A percentile compares a stretch with the other conserved stretches of the same genome.
phyloP scores from a whole-genome alignment of 2,797 vertebrate species.

The Hydrolagus colliei region DNA sequence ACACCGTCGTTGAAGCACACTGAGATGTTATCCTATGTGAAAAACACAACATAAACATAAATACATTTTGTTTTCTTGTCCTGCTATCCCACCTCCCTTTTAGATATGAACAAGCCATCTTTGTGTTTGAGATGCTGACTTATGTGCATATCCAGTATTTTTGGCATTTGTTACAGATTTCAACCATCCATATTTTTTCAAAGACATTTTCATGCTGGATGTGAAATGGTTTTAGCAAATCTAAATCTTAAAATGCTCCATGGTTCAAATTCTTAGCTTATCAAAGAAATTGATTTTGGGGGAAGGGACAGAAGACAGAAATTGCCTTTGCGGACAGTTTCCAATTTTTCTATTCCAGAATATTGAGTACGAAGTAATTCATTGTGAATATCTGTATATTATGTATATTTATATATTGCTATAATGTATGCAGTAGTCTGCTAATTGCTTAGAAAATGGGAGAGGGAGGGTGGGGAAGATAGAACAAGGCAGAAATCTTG shows the following conservation, averaged over 20 bases:
- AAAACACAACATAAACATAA: no score
- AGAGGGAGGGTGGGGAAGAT: not conserved
- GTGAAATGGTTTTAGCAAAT: not conserved
- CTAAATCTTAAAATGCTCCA: not conserved
- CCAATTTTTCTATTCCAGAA: not conserved
- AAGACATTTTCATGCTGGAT: not conserved
- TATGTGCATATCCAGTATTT: no score
- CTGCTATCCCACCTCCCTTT: no score
- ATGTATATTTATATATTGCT: not conserved
- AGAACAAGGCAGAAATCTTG: constrained; percentile 17
- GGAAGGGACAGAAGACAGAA: not conserved
- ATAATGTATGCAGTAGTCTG: constrained; percentile 16
- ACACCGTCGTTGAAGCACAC: no score
- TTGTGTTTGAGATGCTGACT: no score
- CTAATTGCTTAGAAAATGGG: not conserved
- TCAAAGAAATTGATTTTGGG: not conserved
- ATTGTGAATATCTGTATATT: not conserved
- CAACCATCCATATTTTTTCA: no score
- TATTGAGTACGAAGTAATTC: not conserved
- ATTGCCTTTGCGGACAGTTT: not conserved
- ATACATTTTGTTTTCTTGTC: no score
- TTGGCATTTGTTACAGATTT: no score
- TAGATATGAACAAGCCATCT: no score
- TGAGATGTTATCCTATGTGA: no score
- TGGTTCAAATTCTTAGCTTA: not conserved